Base-by-base conservation (phyloP, 2,888 invertebrate genomes). In the Maniola hyperantus region DNA sequence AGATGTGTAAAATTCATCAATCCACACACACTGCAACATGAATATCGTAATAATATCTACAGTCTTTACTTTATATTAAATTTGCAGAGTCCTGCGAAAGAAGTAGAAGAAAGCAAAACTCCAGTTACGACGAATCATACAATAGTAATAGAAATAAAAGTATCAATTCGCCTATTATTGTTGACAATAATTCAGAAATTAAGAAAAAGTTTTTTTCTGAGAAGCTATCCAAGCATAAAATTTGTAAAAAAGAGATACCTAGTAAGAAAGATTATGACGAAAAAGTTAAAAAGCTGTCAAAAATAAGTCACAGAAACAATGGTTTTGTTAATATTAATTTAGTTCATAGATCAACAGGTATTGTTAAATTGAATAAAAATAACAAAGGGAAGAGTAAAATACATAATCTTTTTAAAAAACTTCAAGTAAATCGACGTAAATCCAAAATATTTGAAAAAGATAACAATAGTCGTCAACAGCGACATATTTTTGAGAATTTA, bases 401-500 rank as follows among this genome's bases (percentile, higher is more conserved):
- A 34, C 57, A 55, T 50, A 67, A 61, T 50, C 57, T 58, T 50
- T 73, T 63, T 6, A 65, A 13, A 33, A 71, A 66, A 46, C 74
- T 82, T 5, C 73, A 69, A 5, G 75, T 73, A n/a, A 60, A 77
- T 69, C 51, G 73, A 68, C 66, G 63, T 48, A 67, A 71, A 33
- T 60, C 73, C 59, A 74, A 73, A 53, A 67, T 75, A 70, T 74
- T 74, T 68, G 57, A 71, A 20, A 72, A 72, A 68, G 67, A 73
- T 7, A 63, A 77, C 62, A 65, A 69, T 6, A 58, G 68, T 6
- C 76, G 83, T 70, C 66, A 66, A 10, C 72, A 74, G n/a, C 79
- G 85, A 13, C 85, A 81, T 70, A 80, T 84, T 5, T 73, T 88
- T 4, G 77, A 83, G 42, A 81, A 76, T 8, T 51, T 88, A 1